Evolutionary conservation across 92 coral and sea anemone genomes (phyloP), one percentile per base, ranked within the genome.

Genomic region (Phenganax stokvisi): DNA sequence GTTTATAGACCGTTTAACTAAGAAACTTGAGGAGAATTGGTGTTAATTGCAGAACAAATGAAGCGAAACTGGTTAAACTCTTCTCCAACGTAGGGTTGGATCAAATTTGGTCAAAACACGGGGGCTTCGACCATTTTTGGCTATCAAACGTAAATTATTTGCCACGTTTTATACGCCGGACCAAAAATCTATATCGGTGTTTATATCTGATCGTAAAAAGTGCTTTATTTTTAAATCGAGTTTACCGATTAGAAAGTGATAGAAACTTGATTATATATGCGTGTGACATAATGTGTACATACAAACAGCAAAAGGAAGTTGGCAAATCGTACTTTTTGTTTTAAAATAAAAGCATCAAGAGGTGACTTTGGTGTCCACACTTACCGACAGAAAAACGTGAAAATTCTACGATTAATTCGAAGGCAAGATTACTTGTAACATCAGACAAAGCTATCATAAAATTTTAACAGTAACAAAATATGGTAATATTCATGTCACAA

Each of bases 31-130:
- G 47, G 47, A 37, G 47, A 16, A 68, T 28, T 68, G 47, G 47
- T 53, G 47, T 68, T 68, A 68, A 68, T 68, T 68, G 73, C 13
- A 68, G n/a, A 68, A 68, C 73, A 68, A 68, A 68, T 20, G 53
- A 10, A 30, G 70, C 16, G 10, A 64, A 10, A 44, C 30, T 44
- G 44, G 8, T 64, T 10, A 6, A 11, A 20, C 70, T 17, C 70
- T 64, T 13, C 17, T 64, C 8, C 37, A 13, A 17, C 8, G 37
- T 44, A 20, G 47, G 6, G 11, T 68, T n/a, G 54, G 47, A 37
- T 37, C 73, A 27, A n/a, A 68, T 68, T 30, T 68, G 54, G 73
- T 68, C 73, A 68, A 30, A 3, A 1, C 7, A 6, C 73, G 16
- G 30, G 31, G 31, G 73, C 47, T 4, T 68, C 13, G 15, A 37